These are phyloP conservation scores for Centropus bengalensis DNA, from an alignment of 2,113 vertebrate genomes.

Conservation along the genomic window DNA sequence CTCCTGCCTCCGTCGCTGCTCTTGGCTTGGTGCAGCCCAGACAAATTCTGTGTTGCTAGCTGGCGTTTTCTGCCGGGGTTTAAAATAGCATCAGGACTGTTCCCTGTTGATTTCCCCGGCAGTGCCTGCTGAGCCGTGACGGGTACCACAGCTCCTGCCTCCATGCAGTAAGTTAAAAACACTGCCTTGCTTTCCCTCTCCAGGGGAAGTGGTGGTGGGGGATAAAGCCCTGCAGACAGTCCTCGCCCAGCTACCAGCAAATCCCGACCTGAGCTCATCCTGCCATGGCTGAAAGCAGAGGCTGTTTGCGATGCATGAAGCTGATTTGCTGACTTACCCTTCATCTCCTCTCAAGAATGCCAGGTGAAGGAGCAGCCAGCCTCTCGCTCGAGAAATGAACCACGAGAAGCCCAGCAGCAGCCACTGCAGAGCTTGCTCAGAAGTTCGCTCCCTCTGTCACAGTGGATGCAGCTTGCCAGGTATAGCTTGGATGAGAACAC, in stretches of 20 bases:
- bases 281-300: conserved; percentile 33
- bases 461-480: conserved; percentile 57
- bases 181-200: not conserved
- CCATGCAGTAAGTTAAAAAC: not conserved
- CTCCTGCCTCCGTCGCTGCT: not conserved
- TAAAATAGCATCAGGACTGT: conserved; percentile 60
- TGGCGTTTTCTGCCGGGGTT: conserved; percentile 13
- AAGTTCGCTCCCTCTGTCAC: conserved; percentile 50
- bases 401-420: not conserved
- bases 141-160: not conserved
- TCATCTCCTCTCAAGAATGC: conserved; percentile 47
- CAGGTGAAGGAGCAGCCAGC: conserved; percentile 32
- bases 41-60: not conserved
- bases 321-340: conserved; percentile 68
- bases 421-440: conserved; percentile 44
- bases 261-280: not conserved
- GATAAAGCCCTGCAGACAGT: not conserved
- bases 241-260: not conserved
- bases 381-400: not conserved
- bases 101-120: conserved; percentile 13
- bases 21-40: not conserved
- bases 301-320: not conserved
- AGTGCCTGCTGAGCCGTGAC: not conserved
- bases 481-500: conserved; percentile 48
- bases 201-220: not conserved